Evolutionary conservation across 2,888 invertebrate genomes (phyloP).

Genomic region (Notodromas monacha): DNA sequence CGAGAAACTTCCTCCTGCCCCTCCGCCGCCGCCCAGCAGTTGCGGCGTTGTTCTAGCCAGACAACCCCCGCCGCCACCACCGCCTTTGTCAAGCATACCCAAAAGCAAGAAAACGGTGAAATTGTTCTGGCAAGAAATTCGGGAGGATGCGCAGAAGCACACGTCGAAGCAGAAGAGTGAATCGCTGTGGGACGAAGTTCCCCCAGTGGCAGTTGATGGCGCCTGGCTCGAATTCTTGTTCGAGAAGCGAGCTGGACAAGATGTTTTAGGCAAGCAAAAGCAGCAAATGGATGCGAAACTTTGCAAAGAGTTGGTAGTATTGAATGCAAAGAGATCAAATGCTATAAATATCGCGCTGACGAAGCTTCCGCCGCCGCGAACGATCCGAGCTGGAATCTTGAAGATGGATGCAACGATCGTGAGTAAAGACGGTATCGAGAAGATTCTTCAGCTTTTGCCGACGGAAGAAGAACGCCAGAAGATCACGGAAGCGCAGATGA

Average conservation of each 20-base stretch:
- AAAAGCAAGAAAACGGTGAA: constrained; percentile 88
- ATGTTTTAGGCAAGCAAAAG: background rate
- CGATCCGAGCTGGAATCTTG: constrained; percentile 90
- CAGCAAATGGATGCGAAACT: constrained; percentile 40
- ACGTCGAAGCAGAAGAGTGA: constrained; percentile 13
- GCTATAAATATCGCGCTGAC: constrained; percentile 99
- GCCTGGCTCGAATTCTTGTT: constrained; percentile 81
- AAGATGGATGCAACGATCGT: constrained; percentile 98
- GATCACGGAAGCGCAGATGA: constrained; percentile 77
- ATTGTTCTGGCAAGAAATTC: constrained; percentile 73
- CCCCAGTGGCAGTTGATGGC: constrained; percentile 50
- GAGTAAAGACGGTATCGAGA: constrained; percentile 90
- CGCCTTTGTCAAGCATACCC: background rate
- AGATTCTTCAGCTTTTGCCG: constrained; percentile 83
- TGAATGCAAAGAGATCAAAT: constrained; percentile 88
- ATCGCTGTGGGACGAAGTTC: constrained; percentile 61
- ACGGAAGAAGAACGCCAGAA: constrained; percentile 82
- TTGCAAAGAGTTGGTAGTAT: constrained; percentile 64
- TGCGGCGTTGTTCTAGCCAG: too few species aligned
- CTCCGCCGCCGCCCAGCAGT: too few species aligned
- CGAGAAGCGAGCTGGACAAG: constrained; percentile 81
- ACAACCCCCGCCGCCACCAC: constrained; percentile 11
- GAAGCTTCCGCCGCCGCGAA: constrained; percentile 78
- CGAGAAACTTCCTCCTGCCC: too few species aligned
- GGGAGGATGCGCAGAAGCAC: constrained; percentile 13